These are phyloP conservation scores for Chrysocyon brachyurus DNA, from an alignment of 2,797 vertebrate genomes.

Conservation along the genomic window DNA sequence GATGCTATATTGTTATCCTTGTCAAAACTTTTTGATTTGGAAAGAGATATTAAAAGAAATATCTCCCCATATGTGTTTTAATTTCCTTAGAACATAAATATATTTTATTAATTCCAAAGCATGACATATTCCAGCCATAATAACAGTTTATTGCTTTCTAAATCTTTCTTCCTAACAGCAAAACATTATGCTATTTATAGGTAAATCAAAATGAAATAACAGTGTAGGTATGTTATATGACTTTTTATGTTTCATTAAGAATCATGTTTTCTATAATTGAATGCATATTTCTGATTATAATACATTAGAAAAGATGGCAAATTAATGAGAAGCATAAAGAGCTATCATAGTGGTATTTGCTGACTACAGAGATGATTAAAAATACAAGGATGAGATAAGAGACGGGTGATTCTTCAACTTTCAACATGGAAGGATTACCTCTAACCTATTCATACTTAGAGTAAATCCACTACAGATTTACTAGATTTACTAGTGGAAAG, in stretches of 20 bases:
- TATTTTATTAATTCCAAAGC: conserved; percentile 76
- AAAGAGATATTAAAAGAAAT: conserved; percentile 67
- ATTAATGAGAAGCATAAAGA: conserved; percentile 37
- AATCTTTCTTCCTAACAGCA: conserved; percentile 66
- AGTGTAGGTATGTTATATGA: neutral
- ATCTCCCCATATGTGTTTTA: conserved; percentile 53
- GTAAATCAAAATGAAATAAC: conserved; percentile 69
- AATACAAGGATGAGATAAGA: neutral
- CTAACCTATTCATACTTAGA: neutral
- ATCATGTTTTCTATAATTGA: conserved; percentile 67
- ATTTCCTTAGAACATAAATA: conserved; percentile 78
- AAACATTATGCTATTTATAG: conserved; percentile 51
- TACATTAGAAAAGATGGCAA: conserved; percentile 41
- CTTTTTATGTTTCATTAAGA: conserved; percentile 63
- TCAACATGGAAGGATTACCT: neutral
- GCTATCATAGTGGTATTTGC: neutral
- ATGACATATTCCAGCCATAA: conserved; percentile 65
- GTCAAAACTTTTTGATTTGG: conserved; percentile 63
- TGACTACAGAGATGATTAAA: conserved; percentile 26
- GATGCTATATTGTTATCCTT: conserved; percentile 13
- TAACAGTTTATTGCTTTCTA: conserved; percentile 76
- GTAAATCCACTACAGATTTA: neutral
- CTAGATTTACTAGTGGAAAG: neutral
- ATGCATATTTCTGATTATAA: conserved; percentile 51
- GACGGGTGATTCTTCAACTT: conserved; percentile 24